These are phyloP conservation scores for Camponotus pennsylvanicus DNA, from an alignment of 1,140 invertebrate genomes.

Conservation along the genomic window DNA sequence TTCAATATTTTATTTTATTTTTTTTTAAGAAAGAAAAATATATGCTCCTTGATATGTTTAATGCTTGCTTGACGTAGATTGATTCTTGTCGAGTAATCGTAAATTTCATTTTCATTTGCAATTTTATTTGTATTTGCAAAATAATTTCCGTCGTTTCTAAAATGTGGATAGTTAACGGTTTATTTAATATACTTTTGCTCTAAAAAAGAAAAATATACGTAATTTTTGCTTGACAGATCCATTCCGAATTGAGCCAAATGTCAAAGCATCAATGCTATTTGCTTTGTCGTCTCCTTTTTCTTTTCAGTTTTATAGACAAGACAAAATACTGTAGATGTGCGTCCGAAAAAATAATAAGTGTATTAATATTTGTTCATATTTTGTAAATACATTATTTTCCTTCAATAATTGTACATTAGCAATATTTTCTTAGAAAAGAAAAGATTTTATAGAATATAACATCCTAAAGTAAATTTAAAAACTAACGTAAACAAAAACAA, in stretches of 20 bases:
- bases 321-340: neutral
- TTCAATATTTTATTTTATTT: neutral
- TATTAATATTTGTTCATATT: neutral
- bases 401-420: neutral
- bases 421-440: neutral
- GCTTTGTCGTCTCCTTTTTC: neutral
- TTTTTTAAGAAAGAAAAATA: neutral
- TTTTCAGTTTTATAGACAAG: neutral
- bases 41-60: neutral
- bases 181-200: neutral
- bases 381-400: slow-evolving; percentile 13
- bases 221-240: neutral
- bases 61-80: neutral
- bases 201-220: neutral
- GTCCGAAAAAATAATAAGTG: neutral
- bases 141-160: neutral
- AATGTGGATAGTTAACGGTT: neutral
- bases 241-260: neutral
- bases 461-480: neutral
- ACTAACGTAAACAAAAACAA: neutral
- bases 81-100: neutral
- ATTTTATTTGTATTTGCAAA: neutral
- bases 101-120: neutral
- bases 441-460: neutral
- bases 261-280: neutral